A percentile compares a stretch with the other conserved stretches of the same genome.
Conservation (phyloP, 1,140 invertebrate species). For the Calephelis virginiensis region DNA sequence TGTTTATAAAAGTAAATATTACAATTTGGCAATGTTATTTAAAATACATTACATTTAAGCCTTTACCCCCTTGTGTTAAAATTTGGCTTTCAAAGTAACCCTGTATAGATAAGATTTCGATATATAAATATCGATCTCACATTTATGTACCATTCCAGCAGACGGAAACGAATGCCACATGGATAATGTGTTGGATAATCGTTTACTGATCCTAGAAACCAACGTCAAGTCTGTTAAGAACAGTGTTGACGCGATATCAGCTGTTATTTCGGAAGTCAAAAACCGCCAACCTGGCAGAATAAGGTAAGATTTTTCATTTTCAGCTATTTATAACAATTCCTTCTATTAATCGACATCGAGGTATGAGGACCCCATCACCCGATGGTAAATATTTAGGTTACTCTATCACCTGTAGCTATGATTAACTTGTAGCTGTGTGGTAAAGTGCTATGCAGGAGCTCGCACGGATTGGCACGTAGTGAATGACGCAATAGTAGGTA, state of each 20-base stretch:
- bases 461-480: no score
- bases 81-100: neutral
- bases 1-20: no score
- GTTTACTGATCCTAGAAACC: slow-evolving; percentile 47
- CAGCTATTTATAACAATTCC: no score
- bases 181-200: slow-evolving; percentile 41
- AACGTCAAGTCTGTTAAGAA: slow-evolving; percentile 45
- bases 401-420: no score
- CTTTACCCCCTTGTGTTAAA: neutral
- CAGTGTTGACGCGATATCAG: slow-evolving; percentile 49
- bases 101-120: no score
- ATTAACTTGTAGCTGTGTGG: no score
- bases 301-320: slow-evolving; percentile 24
- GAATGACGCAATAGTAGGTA: fast-evolving
- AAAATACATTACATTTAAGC: no score
- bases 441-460: no score
- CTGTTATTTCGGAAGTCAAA: slow-evolving; percentile 59
- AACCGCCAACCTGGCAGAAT: slow-evolving; percentile 38
- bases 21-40: no score
- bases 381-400: no score
- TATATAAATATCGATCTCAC: neutral
- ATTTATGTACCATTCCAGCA: slow-evolving; percentile 30
- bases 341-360: no score
- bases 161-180: slow-evolving; percentile 39
- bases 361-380: no score